Base-by-base conservation (phyloP, 1,140 invertebrate genomes). In the Drusus annulatus region DNA sequence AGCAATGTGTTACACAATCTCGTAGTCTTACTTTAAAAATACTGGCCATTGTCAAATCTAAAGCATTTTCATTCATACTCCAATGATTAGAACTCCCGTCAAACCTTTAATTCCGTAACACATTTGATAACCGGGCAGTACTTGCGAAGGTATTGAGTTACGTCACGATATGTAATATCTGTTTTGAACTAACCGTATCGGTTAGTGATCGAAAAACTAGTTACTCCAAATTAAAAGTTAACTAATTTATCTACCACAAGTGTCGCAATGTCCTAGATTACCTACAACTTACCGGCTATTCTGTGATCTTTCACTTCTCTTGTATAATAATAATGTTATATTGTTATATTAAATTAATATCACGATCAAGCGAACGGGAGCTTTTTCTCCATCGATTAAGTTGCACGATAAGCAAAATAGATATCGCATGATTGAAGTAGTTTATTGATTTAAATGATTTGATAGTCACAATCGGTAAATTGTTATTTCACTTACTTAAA, bases 191-290 rank as follows among this genome's bases (percentile, higher is more conserved):
- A 52, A 63, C 36, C 62, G 51, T 78, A 78, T 78, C 50, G 36
- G 76, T 36, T 68, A 52, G 76, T 69, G 62, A 78, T 78, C 76
- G 51, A 36, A 65, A 78, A 69, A 78, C 76, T 31, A 69, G 76
- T 78, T 78, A 78, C 54, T 68, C 62, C 62, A 78, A 78, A 78
- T 78, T 52, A 78, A 50, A 68, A 78, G 50, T 28, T 62, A 21
- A 54, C 74, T 63, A 76, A 76, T 68, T 78, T 45, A 23, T 78
- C 76, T 31, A 36, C 45, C 76, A 50, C 62, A 56, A 50, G 17
- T 63, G 60, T 50, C 76, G 62, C 50, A 65, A 78, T 31, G 25
- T 75, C 25, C 73, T 15, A 19, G 36, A 45, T 45, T 13, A 45
- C 17, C 36, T 45, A 45, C 36, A 45, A 45, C 36, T 10, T 45